Conservation (phyloP, 23 tunicate genomes). For the Oikopleura dioica region DNA sequence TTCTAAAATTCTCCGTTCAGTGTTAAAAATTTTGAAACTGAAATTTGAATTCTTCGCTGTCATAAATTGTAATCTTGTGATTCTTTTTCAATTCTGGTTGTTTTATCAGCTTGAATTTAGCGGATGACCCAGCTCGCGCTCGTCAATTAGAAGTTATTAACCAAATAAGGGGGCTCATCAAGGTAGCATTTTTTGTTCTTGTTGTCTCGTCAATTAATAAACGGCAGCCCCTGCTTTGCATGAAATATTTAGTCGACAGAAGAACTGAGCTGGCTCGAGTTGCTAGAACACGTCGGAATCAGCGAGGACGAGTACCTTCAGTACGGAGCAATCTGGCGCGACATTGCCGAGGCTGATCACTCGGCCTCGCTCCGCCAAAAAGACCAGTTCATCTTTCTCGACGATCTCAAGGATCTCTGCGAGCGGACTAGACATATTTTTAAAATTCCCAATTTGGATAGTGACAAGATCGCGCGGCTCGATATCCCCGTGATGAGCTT, state of each 20-base stretch:
- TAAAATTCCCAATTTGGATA: not conserved
- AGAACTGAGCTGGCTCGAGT: not conserved
- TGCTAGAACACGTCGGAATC: conserved; percentile 1
- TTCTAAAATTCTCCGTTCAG: too few relatives aligned
- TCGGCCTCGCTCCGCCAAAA: conserved; percentile 11
- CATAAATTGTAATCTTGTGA: too few relatives aligned
- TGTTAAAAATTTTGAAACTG: too few relatives aligned
- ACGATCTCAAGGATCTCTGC: not conserved
- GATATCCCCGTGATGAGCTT: conserved; percentile 9
- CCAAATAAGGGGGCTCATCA: not conserved
- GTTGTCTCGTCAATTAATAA: too few relatives aligned
- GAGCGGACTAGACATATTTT: not conserved
- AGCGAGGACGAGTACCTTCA: not conserved
- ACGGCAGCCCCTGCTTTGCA: too few relatives aligned
- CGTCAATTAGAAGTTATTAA: not conserved
- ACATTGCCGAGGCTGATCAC: not conserved
- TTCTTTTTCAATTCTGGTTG: too few relatives aligned
- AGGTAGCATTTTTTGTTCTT: too few relatives aligned
- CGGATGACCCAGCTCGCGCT: not conserved
- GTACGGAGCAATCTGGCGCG: conserved; percentile 2
- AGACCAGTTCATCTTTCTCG: conserved; percentile 4
- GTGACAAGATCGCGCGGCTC: not conserved
- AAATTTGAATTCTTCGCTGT: too few relatives aligned
- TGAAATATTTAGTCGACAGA: too few relatives aligned
- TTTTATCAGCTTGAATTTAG: too few relatives aligned